Conservation (phyloP, 2,797 vertebrate species). For the Girardinus metallicus region DNA sequence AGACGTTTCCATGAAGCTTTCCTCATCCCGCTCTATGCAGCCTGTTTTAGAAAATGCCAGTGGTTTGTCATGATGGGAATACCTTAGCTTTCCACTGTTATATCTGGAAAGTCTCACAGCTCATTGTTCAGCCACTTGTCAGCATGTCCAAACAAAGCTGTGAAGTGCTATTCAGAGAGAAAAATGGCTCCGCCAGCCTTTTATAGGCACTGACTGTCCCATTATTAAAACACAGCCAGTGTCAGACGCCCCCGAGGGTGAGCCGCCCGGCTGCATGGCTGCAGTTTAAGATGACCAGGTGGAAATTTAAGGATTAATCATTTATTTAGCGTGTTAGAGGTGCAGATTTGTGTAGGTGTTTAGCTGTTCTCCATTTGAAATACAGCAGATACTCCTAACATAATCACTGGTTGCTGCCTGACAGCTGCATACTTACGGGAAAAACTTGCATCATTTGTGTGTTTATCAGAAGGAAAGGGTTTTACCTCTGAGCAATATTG, state of each 20-base stretch:
- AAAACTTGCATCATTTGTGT: not conserved
- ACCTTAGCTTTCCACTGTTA: slow-evolving; percentile 8
- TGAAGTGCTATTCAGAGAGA: slow-evolving; percentile 18
- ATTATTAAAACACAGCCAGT: not conserved
- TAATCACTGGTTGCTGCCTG: not conserved
- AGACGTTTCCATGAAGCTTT: not conserved
- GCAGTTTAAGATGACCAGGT: not conserved
- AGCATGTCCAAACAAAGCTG: slow-evolving; percentile 22
- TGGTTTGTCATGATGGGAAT: slow-evolving; percentile 11
- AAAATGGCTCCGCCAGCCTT: not conserved
- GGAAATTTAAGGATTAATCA: not conserved
- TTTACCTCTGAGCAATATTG: not conserved
- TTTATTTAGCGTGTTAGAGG: not conserved
- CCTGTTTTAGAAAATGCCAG: not conserved
- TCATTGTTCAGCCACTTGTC: slow-evolving; percentile 15
- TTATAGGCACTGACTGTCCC: slow-evolving; percentile 1
- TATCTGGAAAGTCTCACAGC: slow-evolving; percentile 13
- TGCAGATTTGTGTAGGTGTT: not conserved
- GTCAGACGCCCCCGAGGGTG: not conserved
- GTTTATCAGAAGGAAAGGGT: not conserved
- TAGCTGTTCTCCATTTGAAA: not conserved
- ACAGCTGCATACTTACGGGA: not conserved
- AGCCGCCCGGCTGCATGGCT: not conserved
- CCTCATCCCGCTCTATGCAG: not conserved
- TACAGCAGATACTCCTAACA: slow-evolving; percentile 1